Conservation (phyloP, 2,888 invertebrate genomes). For the Cryptus armator region DNA sequence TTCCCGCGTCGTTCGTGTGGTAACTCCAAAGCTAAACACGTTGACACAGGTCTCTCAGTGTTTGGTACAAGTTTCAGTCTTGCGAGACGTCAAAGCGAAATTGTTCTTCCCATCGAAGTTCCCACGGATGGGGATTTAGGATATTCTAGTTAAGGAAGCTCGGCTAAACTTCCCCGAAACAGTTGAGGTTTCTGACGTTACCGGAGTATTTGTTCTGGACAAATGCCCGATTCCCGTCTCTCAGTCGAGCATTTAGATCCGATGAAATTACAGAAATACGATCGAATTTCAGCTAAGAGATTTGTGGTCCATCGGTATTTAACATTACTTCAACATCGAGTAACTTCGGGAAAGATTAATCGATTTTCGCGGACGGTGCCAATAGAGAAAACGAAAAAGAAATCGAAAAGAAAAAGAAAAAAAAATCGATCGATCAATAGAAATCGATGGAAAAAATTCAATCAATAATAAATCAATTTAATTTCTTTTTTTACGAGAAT, state of each 20-base stretch:
- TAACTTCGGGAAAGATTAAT: background rate
- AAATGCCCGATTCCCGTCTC: background rate
- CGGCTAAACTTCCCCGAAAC: background rate
- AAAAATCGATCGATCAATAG: too few species aligned
- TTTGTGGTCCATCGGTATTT: background rate
- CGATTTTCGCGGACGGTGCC: background rate
- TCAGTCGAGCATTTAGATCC: background rate
- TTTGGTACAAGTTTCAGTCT: constrained; percentile 15
- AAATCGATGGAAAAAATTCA: too few species aligned
- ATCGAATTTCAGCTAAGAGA: background rate
- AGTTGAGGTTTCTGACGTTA: background rate
- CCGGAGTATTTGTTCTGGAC: background rate
- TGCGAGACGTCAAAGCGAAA: constrained; percentile 7
- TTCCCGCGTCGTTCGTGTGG: background rate
- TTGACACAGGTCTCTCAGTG: background rate
- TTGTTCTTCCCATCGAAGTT: constrained; percentile 2
- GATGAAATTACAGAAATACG: background rate
- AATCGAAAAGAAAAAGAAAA: background rate
- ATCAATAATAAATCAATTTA: too few species aligned
- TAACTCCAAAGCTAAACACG: background rate
- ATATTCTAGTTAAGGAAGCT: background rate
- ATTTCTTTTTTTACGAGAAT: too few species aligned
- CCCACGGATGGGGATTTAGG: constrained; percentile 22
- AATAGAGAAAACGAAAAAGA: too few species aligned
- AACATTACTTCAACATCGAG: background rate